Conservation (phyloP, 2,888 invertebrate species). For the Cataglyphis rosenhaueri region DNA sequence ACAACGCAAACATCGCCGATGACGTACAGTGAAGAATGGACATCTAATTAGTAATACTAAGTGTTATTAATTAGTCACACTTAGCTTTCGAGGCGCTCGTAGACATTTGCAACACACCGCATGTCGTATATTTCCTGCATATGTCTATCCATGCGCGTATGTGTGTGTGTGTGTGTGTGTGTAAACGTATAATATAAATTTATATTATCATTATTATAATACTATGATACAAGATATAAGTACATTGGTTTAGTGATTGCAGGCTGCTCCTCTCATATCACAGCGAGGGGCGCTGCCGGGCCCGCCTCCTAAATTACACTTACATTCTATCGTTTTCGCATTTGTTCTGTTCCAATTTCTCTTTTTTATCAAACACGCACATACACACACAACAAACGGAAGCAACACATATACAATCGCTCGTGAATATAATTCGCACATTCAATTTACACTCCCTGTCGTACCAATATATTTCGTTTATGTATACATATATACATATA, state of each 20-base stretch:
- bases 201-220: constrained; percentile 77
- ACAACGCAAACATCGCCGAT: constrained; percentile 53
- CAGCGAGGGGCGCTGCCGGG: constrained; percentile 86
- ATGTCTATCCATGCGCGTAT: constrained; percentile 39
- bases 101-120: constrained; percentile 32
- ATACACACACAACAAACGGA: constrained; percentile 45
- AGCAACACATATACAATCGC: constrained; percentile 63
- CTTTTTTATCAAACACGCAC: constrained; percentile 33
- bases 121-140: constrained; percentile 7
- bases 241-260: constrained; percentile 86
- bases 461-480: constrained; percentile 62
- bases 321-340: constrained; percentile 53
- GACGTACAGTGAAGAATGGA: constrained; percentile 45
- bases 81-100: constrained; percentile 2
- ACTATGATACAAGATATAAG: constrained; percentile 85
- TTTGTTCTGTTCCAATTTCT: constrained; percentile 47
- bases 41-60: constrained; percentile 30
- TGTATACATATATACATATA: constrained; percentile 52
- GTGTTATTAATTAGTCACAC: constrained; percentile 33
- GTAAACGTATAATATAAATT: too few species aligned
- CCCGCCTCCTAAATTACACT: constrained; percentile 79
- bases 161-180: background rate
- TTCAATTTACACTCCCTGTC: constrained; percentile 67
- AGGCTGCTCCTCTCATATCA: constrained; percentile 86
- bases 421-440: constrained; percentile 74